phyloP scores from a whole-genome alignment of 2,888 invertebrate species.

The Heliconius ethilla region DNA sequence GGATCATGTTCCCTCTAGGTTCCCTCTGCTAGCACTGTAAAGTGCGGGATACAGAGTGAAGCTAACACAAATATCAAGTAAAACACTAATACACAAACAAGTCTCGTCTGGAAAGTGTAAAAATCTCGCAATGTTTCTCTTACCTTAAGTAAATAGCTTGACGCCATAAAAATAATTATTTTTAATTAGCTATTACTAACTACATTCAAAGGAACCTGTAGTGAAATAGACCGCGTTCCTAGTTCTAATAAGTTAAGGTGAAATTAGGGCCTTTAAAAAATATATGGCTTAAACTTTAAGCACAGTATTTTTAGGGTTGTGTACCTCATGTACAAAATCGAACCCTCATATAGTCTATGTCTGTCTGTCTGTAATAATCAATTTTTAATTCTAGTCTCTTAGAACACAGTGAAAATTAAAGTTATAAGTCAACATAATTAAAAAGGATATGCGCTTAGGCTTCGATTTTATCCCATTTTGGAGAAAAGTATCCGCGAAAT shows the following conservation, averaged over 20 bases:
- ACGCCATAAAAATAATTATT: constrained; percentile 5
- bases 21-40: background rate
- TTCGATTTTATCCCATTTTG: no score
- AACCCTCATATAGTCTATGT: no score
- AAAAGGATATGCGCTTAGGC: no score
- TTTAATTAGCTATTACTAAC: constrained; percentile 8
- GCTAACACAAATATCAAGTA: background rate
- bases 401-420: no score
- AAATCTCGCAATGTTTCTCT: background rate
- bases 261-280: background rate
- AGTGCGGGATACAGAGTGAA: background rate
- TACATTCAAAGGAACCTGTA: background rate
- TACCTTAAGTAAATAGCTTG: background rate
- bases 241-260: background rate
- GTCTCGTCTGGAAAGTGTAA: constrained; percentile 5
- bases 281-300: background rate
- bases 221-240: constrained; percentile 6
- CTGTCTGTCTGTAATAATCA: no score
- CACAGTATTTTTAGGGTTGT: background rate
- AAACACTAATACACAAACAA: no score
- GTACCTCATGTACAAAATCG: no score
- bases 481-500: no score
- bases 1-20: background rate
- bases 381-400: no score
- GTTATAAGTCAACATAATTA: no score